Evolutionary conservation across 2,113 vertebrate genomes (phyloP), one percentile per base, ranked within the genome.

Genomic region (Pseudonaja textilis): DNA sequence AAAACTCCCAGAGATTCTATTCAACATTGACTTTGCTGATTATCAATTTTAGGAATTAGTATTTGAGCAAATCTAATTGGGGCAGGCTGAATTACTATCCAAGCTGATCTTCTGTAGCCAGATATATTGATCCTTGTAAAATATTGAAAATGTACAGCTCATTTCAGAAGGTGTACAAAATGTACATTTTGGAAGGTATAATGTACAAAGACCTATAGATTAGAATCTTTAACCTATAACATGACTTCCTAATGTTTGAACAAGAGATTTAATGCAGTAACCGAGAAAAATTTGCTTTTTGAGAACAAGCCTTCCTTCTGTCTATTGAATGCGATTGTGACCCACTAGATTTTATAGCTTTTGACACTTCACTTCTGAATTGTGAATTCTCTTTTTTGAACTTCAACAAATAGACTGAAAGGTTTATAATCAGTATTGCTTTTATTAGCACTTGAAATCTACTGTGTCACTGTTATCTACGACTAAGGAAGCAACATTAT

Each of bases 401-500:
- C 34, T 42, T 9, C 34, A 81, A 3, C 18, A 42, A 22, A 42
- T 39, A 39, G 69, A 81, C 1, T 10, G 34, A 34, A 81, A 18
- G 34, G 20, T 81, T 81, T 81, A 22, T 22, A 39, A 97, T 97
- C 96, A 96, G 95, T 97, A 94, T 96, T 96, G 95, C 95, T 94
- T 96, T 94, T 97, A 96, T 94, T 96, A 92, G 93, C 96, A 97
- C 96, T 97, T 97, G 97, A 93, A 96, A 96, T 97, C 97, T 97
- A 97, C 97, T 29, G 20, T 96, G 95, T 97, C 89, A 34, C 95
- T 96, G 95, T 97, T 96, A 96, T 97, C 95, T 97, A 96, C 96
- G 97, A 96, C 96, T 97, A 96, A 96, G 96, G 96, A 88, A 97
- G 95, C 93, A 93, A 25, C 93, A 64, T 96, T 97, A 94, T 96